Evolutionary conservation across 2,888 invertebrate genomes (phyloP), one percentile per base, ranked within the genome.

Genomic region (Tetramorium bicarinatum): DNA sequence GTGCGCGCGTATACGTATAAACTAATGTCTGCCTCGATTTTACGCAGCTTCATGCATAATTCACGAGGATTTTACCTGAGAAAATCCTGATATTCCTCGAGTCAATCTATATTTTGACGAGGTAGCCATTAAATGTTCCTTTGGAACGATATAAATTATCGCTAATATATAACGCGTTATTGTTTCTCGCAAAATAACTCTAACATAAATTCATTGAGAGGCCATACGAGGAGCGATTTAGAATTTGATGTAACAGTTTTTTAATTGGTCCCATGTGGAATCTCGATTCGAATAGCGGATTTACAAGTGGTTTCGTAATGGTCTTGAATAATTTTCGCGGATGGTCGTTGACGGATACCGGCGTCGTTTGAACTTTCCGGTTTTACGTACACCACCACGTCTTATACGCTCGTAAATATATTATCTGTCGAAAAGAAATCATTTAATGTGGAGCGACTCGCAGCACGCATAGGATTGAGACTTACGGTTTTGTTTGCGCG

Each of bases 401-500:
- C 11, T 21, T 15, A n/a, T 34, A 15, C 4, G 41, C 3, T 49
- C 49, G 71, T 59, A 49, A 59, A 47, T 59, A 25, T 9, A 34
- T 79, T 79, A 71, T 29, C 11, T 47, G 18, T 25, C 25, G 47
- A 61, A 59, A 44, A 34, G 18, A 59, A 79, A 38, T 61, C 49
- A 71, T 59, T 47, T 79, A 38, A 34, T 34, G 29, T 49, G 18
- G 34, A 49, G 18, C 75, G 49, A 47, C 29, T 61, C 15, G 47
- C 34, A 49, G 47, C 25, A 18, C 11, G 4, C 3, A 67, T 6
- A 67, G 38, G 0, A 79, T 79, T 59, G 47, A 71, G 47, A 61
- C 47, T 76, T 38, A 62, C 21, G 47, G 62, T 85, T 85, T 89
- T 85, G 87, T 87, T 87, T 74, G 29, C 34, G 34, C 56, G 74